These are phyloP conservation scores for Cantharis rustica DNA, from an alignment of 2,888 invertebrate species.

Conservation along the genomic window DNA sequence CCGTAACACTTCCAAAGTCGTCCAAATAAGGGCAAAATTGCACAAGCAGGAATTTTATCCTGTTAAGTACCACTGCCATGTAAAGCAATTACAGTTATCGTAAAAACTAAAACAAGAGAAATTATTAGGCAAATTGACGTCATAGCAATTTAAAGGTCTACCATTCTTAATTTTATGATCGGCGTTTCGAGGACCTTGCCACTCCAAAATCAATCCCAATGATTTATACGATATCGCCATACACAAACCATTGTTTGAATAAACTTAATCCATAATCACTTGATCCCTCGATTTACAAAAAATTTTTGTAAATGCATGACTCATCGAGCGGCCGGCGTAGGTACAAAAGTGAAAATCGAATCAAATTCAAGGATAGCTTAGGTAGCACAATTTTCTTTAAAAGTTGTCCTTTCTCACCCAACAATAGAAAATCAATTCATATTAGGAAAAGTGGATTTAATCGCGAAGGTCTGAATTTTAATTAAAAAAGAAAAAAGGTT, in stretches of 20 bases:
- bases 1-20: slow-evolving; percentile 2
- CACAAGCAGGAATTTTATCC: not conserved
- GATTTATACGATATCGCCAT: slow-evolving; percentile 12
- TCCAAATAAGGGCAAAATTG: slow-evolving; percentile 4
- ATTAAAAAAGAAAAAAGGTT: not conserved
- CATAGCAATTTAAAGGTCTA: slow-evolving; percentile 2
- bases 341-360: not conserved
- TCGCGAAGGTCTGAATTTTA: not conserved
- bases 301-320: not conserved
- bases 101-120: not conserved
- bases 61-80: not conserved
- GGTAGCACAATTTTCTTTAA: not conserved
- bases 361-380: not conserved
- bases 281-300: not conserved
- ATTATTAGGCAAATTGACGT: not conserved
- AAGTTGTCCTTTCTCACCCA: not conserved
- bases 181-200: slow-evolving; percentile 16
- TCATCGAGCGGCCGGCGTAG: not conserved
- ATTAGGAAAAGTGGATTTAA: not conserved
- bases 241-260: not conserved
- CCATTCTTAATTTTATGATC: not conserved
- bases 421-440: not conserved
- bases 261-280: not conserved
- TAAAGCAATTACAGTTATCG: not conserved
- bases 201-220: slow-evolving; percentile 5